Percentiles rank a stretch among this genome's conserved stretches.
phyloP scores from a whole-genome alignment of 2,888 invertebrate species.

The Andrena minutula region DNA sequence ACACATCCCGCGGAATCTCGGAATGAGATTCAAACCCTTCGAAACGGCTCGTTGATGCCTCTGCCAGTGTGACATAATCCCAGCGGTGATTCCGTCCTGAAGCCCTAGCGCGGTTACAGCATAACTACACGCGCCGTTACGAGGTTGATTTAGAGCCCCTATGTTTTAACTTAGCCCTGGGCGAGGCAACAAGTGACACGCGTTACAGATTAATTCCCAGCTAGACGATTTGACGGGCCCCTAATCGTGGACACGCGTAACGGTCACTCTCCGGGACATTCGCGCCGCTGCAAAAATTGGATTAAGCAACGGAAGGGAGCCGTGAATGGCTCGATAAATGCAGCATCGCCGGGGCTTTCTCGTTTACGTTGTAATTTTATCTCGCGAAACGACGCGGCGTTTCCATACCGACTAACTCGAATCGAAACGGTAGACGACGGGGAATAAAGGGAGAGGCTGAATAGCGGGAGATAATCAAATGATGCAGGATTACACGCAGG shows the following conservation, averaged over 20 bases:
- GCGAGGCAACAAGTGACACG: conserved; percentile 31
- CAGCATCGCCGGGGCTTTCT: neutral
- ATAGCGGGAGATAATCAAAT: conserved; percentile 56
- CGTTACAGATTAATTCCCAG: neutral
- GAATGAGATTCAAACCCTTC: conserved; percentile 18
- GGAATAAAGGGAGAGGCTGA: conserved; percentile 19
- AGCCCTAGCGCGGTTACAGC: neutral
- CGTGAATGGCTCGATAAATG: neutral
- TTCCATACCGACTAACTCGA: conserved; percentile 21
- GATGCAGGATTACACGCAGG: conserved; percentile 49
- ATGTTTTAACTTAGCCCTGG: neutral
- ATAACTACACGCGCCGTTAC: neutral
- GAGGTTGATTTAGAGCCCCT: conserved; percentile 10
- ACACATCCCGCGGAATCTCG: neutral
- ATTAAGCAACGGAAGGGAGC: neutral
- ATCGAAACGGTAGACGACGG: neutral
- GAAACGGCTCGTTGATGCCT: conserved; percentile 5
- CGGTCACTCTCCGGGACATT: neutral
- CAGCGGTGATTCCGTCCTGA: neutral
- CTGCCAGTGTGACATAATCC: neutral
- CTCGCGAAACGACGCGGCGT: conserved; percentile 17
- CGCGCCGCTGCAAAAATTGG: neutral
- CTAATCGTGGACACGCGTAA: neutral
- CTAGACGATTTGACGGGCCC: neutral
- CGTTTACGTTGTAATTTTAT: conserved; percentile 22